A percentile compares a stretch with the other conserved stretches of the same genome.
phyloP scores from a whole-genome alignment of 2,888 invertebrate genomes.

The Coenonympha arcania region DNA sequence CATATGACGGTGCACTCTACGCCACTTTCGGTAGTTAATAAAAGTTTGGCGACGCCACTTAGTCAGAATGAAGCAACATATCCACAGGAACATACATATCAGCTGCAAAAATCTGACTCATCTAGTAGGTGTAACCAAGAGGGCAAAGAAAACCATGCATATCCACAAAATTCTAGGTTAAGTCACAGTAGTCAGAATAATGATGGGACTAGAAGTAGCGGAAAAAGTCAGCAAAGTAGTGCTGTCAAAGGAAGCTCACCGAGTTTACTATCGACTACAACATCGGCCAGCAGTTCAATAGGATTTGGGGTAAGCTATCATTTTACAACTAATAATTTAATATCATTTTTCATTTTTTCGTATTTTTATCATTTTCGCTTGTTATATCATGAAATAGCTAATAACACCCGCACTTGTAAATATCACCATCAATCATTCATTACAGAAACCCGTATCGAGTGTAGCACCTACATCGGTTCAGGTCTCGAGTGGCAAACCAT shows the following conservation, averaged over 20 bases:
- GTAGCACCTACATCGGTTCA: conserved; percentile 86
- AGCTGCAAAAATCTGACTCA: conserved; percentile 70
- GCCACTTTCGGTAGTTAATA: conserved; percentile 73
- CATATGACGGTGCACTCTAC: conserved; percentile 74
- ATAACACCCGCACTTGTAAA: conserved; percentile 54
- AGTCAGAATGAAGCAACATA: conserved; percentile 74
- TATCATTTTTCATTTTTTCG: conserved; percentile 12
- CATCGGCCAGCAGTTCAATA: conserved; percentile 57
- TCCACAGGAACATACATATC: conserved; percentile 71
- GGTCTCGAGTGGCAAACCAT: conserved; percentile 78
- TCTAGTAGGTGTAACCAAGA: conserved; percentile 69
- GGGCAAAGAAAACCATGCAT: conserved; percentile 73
- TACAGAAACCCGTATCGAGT: conserved; percentile 89
- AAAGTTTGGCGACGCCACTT: conserved; percentile 78
- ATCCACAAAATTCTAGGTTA: conserved; percentile 66
- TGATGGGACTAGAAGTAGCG: conserved; percentile 50
- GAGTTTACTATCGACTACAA: conserved; percentile 55
- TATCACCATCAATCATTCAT: conserved; percentile 67
- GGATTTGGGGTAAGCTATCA: conserved; percentile 63
- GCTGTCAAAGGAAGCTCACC: conserved; percentile 59
- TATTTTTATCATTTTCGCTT: conserved; percentile 28
- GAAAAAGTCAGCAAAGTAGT: conserved; percentile 47
- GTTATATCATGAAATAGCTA: conserved; percentile 31
- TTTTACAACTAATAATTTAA: conserved; percentile 13
- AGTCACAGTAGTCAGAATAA: conserved; percentile 62